A percentile compares a stretch with the other conserved stretches of the same genome.
phyloP scores from a whole-genome alignment of 2,797 vertebrate species.

The Parauchenoglanis ngamensis region DNA sequence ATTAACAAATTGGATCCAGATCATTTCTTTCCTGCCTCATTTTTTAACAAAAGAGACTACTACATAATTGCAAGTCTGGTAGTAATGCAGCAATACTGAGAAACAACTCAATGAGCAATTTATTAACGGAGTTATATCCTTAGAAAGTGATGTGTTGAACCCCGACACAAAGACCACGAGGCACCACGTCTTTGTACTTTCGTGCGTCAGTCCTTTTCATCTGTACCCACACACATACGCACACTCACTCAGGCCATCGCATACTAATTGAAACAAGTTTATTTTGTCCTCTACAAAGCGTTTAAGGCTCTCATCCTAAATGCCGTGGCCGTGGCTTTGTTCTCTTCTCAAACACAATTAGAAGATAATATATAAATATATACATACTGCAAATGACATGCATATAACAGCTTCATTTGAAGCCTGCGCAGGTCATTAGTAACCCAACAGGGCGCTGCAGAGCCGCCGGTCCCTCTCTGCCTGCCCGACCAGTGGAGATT shows the following conservation, averaged over 20 bases:
- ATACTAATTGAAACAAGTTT: constrained; percentile 97
- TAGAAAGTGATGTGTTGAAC: constrained; percentile 12
- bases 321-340: constrained; percentile 85
- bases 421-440: constrained; percentile 99
- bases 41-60: constrained; percentile 21
- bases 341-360: constrained; percentile 99
- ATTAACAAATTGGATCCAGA: constrained; percentile 33
- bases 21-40: constrained; percentile 34
- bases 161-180: constrained; percentile 2
- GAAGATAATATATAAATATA: constrained; percentile 99
- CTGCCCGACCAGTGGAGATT: constrained; percentile 99
- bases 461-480: constrained; percentile 93
- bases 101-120: constrained; percentile 22
- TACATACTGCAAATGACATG: constrained; percentile 99
- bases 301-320: constrained; percentile 76
- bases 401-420: constrained; percentile 99
- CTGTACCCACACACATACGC: background rate
- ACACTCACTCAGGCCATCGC: constrained; percentile 21
- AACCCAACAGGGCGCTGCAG: constrained; percentile 93
- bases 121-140: constrained; percentile 7
- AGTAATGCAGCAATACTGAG: constrained; percentile 16
- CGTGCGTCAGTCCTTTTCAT: background rate
- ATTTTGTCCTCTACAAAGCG: constrained; percentile 84
- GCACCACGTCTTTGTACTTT: constrained; percentile 19
- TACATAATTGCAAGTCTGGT: constrained; percentile 17